These are phyloP conservation scores for Nanorana parkeri DNA, from an alignment of 2,113 vertebrate species.

Conservation along the genomic window DNA sequence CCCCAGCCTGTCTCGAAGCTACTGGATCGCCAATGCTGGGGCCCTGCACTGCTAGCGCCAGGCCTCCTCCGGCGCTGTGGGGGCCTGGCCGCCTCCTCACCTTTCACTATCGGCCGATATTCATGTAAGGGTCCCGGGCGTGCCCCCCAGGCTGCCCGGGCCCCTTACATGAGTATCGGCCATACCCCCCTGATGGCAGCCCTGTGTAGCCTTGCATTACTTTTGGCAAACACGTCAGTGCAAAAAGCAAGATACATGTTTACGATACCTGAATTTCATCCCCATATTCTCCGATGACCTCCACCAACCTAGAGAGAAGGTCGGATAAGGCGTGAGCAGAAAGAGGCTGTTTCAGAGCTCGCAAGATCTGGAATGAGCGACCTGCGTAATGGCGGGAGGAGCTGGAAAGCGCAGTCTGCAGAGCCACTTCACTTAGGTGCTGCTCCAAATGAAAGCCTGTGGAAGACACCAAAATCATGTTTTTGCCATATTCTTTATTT, in stretches of 20 bases:
- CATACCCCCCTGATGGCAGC: no score
- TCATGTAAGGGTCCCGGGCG: no score
- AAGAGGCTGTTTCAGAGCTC: conserved; percentile 92
- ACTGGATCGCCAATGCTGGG: no score
- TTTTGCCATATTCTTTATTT: no score
- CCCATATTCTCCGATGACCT: conserved; percentile 96
- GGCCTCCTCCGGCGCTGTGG: no score
- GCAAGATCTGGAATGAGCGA: conserved; percentile 96
- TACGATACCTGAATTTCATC: conserved; percentile 93
- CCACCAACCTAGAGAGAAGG: conserved; percentile 92
- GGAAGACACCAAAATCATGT: background rate
- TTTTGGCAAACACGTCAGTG: background rate
- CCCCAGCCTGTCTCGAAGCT: no score
- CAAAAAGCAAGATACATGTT: background rate
- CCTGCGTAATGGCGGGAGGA: conserved; percentile 96
- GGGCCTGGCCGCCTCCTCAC: no score
- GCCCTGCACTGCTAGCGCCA: no score
- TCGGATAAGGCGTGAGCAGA: conserved; percentile 93
- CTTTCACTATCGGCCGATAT: no score
- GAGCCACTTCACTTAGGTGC: conserved; percentile 91
- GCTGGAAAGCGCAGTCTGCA: conserved; percentile 96
- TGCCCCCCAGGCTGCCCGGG: no score
- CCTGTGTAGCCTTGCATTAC: no score
- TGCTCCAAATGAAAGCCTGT: conserved; percentile 96
- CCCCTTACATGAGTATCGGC: no score